These are phyloP conservation scores for Penelope pileata DNA, from an alignment of 2,113 vertebrate genomes.

Conservation along the genomic window DNA sequence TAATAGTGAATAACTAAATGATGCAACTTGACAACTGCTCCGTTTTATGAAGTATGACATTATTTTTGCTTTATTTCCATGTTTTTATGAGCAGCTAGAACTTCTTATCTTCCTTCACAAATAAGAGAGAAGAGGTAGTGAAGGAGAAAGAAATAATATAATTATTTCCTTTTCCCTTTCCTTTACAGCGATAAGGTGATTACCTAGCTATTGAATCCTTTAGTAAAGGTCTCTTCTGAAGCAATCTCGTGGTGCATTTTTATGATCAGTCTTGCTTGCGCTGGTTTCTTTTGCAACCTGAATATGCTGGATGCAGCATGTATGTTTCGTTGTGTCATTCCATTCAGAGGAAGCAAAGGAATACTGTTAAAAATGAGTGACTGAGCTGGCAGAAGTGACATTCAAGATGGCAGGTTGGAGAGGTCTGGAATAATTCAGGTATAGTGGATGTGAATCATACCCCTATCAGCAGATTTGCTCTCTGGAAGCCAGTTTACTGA, in stretches of 20 bases:
- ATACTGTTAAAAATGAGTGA: not conserved
- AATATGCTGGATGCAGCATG: not conserved
- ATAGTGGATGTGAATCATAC: not conserved
- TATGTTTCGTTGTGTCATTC: not conserved
- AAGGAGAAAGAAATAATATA: not conserved
- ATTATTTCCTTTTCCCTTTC: not conserved
- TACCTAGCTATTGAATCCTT: not conserved
- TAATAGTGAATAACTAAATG: constrained; percentile 9
- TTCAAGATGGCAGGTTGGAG: not conserved
- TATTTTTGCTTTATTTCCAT: constrained; percentile 25
- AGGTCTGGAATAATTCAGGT: not conserved
- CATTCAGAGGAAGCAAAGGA: not conserved
- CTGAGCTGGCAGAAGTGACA: not conserved
- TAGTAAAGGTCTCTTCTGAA: not conserved
- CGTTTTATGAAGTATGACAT: not conserved
- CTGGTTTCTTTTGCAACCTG: not conserved
- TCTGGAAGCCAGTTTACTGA: not conserved
- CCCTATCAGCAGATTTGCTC: not conserved
- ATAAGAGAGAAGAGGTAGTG: not conserved
- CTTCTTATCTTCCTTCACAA: not conserved
- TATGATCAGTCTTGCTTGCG: not conserved
- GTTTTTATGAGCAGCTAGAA: not conserved
- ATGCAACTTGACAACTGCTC: not conserved
- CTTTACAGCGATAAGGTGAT: not conserved
- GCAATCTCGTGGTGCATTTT: not conserved